Percentiles rank a stretch among this genome's conserved stretches.
These are phyloP conservation scores for Channa maculata DNA, from an alignment of 2,113 vertebrate species.

Conservation along the genomic window DNA sequence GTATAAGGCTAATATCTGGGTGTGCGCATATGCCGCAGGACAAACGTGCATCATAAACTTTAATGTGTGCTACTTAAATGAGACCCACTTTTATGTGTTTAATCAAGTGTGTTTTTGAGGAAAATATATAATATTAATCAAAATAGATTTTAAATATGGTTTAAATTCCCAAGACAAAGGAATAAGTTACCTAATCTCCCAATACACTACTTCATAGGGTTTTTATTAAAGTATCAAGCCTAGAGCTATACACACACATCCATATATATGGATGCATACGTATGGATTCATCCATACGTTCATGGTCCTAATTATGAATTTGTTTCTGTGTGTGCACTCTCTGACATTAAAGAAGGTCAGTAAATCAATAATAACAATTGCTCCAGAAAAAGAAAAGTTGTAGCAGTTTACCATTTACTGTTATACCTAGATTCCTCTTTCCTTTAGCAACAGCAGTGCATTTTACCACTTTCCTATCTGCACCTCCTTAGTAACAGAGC, in stretches of 20 bases:
- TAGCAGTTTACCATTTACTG: neutral
- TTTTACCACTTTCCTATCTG: slow-evolving; percentile 3
- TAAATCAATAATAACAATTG: neutral
- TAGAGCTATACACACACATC: slow-evolving; percentile 24
- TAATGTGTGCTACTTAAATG: slow-evolving; percentile 44
- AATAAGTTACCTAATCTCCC: slow-evolving; percentile 51
- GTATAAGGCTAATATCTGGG: slow-evolving; percentile 36
- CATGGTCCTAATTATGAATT: neutral
- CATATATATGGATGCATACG: slow-evolving; percentile 12
- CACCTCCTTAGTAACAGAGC: neutral
- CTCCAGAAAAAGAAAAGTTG: neutral
- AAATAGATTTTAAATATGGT: too few species aligned
- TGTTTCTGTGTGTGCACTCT: neutral
- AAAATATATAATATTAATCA: too few species aligned
- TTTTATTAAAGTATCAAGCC: slow-evolving; percentile 39
- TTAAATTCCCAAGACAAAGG: slow-evolving; percentile 44
- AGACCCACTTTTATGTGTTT: slow-evolving; percentile 47
- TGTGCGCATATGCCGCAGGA: slow-evolving; percentile 18
- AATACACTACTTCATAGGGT: slow-evolving; percentile 17
- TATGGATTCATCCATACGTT: neutral
- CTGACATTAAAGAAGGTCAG: neutral
- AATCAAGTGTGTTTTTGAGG: slow-evolving; percentile 27
- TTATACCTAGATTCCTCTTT: neutral
- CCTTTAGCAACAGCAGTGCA: neutral
- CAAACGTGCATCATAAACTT: slow-evolving; percentile 41